A percentile compares a stretch with the other conserved stretches of the same genome.
These are phyloP conservation scores for Calliphora vicina DNA, from an alignment of 1,140 invertebrate genomes.

Conservation along the genomic window DNA sequence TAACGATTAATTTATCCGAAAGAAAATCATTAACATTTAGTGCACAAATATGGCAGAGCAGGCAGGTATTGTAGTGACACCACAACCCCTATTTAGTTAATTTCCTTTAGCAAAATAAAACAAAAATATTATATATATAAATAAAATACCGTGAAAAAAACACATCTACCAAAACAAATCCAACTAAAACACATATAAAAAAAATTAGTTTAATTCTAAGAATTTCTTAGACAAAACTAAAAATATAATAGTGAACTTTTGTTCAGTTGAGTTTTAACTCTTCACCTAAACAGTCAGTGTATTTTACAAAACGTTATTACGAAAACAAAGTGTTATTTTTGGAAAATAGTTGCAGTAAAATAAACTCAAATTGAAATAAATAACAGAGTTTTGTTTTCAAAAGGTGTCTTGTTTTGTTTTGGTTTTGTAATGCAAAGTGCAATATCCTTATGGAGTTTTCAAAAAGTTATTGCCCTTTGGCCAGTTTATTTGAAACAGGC, in stretches of 20 bases:
- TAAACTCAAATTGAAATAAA: neutral
- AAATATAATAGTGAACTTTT: neutral
- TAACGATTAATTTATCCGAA: neutral
- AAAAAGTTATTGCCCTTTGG: constrained; percentile 18
- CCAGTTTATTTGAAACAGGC: neutral
- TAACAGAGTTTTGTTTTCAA: neutral
- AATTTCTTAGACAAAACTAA: constrained; percentile 29
- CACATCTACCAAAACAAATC: neutral
- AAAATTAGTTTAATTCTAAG: constrained; percentile 22
- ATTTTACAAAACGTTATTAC: neutral
- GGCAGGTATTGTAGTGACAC: neutral
- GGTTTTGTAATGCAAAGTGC: neutral
- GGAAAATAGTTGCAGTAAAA: too few relatives aligned
- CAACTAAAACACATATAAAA: neutral
- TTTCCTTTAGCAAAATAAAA: neutral
- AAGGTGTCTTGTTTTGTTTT: neutral
- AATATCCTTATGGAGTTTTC: neutral
- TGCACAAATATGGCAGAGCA: neutral
- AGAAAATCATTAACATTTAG: neutral
- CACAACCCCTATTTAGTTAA: neutral
- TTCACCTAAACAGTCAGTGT: constrained; percentile 17
- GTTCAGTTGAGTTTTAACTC: constrained; percentile 31
- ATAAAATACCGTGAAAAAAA: neutral
- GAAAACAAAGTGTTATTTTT: neutral
- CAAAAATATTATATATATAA: neutral